Evolutionary conservation across 1,140 invertebrate species (phyloP).

Genomic region (Nasonia giraulti): DNA sequence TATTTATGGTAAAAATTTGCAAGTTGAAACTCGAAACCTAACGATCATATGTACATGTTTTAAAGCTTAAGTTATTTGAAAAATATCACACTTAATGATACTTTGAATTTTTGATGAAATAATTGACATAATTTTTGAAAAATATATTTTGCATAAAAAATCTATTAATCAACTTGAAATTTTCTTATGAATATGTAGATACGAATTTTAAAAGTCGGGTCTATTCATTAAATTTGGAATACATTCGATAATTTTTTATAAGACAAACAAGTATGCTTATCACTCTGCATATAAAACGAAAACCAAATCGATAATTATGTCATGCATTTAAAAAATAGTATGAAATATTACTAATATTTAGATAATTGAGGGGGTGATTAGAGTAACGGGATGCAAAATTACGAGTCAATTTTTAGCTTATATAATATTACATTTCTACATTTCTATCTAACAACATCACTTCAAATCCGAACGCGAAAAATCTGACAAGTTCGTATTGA

Average conservation of each 20-base stretch:
- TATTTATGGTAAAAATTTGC: neutral
- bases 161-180: no score
- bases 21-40: neutral
- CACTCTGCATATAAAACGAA: neutral
- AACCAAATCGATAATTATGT: slow-evolving; percentile 4
- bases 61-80: neutral
- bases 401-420: neutral
- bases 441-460: neutral
- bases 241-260: no score
- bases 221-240: no score
- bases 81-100: no score
- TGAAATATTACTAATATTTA: neutral
- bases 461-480: no score
- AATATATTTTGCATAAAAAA: no score
- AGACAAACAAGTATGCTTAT: neutral
- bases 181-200: no score
- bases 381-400: slow-evolving; percentile 2
- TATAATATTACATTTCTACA: neutral
- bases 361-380: slow-evolving; percentile 14
- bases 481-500: no score
- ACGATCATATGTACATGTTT: neutral
- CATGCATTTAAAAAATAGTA: neutral
- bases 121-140: no score
- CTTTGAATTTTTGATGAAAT: no score
- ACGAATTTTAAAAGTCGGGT: no score